Conservation (phyloP, 2,797 vertebrate genomes). For the Gymnoscopelus braueri region DNA sequence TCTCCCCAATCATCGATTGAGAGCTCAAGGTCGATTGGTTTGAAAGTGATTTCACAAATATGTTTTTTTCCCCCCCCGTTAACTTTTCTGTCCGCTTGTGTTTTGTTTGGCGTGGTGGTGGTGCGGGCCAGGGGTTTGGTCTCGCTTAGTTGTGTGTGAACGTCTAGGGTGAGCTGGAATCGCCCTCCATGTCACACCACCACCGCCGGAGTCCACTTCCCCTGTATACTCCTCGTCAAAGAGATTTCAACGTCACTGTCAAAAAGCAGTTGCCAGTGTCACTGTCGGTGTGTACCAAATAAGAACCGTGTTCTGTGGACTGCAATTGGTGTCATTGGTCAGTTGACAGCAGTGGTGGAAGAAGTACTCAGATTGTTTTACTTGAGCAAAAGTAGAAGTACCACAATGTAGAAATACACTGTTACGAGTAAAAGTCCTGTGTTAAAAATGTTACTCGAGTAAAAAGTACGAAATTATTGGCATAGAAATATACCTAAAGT, state of each 20-base stretch:
- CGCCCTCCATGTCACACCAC: constrained; percentile 75
- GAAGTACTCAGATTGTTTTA: no score
- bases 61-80: constrained; percentile 16
- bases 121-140: constrained; percentile 67
- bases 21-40: constrained; percentile 31
- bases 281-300: constrained; percentile 73
- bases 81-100: constrained; percentile 55
- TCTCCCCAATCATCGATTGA: constrained; percentile 7
- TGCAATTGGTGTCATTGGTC: constrained; percentile 33
- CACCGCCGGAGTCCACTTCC: constrained; percentile 48
- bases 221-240: constrained; percentile 41
- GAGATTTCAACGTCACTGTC: constrained; percentile 41
- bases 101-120: constrained; percentile 58
- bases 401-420: no score
- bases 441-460: no score
- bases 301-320: constrained; percentile 58
- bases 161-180: constrained; percentile 86
- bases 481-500: no score
- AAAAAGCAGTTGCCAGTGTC: constrained; percentile 73
- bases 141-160: constrained; percentile 82
- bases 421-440: no score
- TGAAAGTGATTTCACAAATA: constrained; percentile 59
- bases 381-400: no score
- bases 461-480: no score
- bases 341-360: neutral